Percentiles rank a stretch among this genome's conserved stretches.
phyloP scores from a whole-genome alignment of 1,140 invertebrate species.

The Forficula auricularia region DNA sequence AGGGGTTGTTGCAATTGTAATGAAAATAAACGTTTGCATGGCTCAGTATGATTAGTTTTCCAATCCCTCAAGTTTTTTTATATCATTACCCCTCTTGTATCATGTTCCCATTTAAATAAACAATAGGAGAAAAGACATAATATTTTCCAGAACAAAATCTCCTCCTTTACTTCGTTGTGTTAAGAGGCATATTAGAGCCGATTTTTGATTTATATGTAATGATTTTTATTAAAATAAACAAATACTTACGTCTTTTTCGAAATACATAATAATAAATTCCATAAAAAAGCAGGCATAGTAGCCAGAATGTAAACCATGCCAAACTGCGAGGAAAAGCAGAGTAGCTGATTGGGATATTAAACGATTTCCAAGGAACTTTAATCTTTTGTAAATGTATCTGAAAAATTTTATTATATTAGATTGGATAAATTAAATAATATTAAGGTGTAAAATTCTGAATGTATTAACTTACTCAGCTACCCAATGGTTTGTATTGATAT shows the following conservation, averaged over 20 bases:
- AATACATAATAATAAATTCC: slow-evolving; percentile 74
- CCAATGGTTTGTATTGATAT: slow-evolving; percentile 87
- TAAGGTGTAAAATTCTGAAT: slow-evolving; percentile 5
- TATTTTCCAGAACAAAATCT: too few species aligned
- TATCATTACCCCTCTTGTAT: too few species aligned
- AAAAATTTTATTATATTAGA: neutral
- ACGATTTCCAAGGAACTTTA: slow-evolving; percentile 75
- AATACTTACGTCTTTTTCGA: slow-evolving; percentile 65
- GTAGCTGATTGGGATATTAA: slow-evolving; percentile 66
- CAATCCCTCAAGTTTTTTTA: too few species aligned
- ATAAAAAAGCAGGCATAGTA: slow-evolving; percentile 85
- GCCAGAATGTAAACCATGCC: slow-evolving; percentile 82
- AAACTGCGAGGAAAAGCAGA: slow-evolving; percentile 71
- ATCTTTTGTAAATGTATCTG: slow-evolving; percentile 71
- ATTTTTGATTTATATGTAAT: slow-evolving; percentile 11
- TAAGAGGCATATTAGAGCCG: too few species aligned
- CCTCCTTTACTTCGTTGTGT: too few species aligned
- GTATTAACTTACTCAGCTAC: slow-evolving; percentile 50
- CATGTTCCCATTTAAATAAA: too few species aligned
- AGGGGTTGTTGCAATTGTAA: too few species aligned
- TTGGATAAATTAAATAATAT: neutral
- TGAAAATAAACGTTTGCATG: too few species aligned
- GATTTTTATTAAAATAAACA: slow-evolving; percentile 8
- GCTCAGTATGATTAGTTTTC: too few species aligned
- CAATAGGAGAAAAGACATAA: too few species aligned